Evolutionary conservation across 2,113 vertebrate species (phyloP).

Genomic region (Aldabrachelys gigantea): DNA sequence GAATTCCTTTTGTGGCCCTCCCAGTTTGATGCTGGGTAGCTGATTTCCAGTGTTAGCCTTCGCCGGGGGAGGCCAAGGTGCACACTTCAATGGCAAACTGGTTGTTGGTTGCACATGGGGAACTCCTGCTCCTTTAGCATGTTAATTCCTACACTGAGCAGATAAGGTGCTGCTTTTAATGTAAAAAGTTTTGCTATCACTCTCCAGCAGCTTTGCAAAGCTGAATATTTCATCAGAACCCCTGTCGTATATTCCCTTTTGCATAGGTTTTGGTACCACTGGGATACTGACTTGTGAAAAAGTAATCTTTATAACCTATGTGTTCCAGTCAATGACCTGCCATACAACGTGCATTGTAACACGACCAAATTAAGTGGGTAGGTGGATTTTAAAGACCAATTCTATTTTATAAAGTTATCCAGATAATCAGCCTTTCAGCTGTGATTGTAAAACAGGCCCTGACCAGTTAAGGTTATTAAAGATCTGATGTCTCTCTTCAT

Average conservation of each 20-base stretch:
- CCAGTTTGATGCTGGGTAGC: not conserved
- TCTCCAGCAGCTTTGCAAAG: not conserved
- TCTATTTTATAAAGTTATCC: not conserved
- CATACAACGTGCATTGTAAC: not conserved
- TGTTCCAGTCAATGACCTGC: not conserved
- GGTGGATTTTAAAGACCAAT: not conserved
- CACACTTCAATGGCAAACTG: not conserved
- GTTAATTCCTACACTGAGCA: not conserved
- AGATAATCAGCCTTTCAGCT: not conserved
- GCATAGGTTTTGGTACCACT: not conserved
- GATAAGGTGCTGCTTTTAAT: not conserved
- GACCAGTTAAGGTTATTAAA: not conserved
- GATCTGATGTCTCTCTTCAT: not conserved
- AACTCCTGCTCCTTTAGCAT: not conserved
- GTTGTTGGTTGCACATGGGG: not conserved
- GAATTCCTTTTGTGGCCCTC: not conserved
- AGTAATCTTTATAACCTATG: not conserved
- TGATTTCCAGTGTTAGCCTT: not conserved
- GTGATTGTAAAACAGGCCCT: not conserved
- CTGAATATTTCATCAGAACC: not conserved
- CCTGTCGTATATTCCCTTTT: not conserved
- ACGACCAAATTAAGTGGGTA: not conserved
- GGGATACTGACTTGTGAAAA: not conserved
- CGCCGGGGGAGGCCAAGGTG: not conserved
- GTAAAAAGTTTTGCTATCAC: not conserved